phyloP scores from a whole-genome alignment of 2,888 invertebrate species.

The Sclerodermus sp. region DNA sequence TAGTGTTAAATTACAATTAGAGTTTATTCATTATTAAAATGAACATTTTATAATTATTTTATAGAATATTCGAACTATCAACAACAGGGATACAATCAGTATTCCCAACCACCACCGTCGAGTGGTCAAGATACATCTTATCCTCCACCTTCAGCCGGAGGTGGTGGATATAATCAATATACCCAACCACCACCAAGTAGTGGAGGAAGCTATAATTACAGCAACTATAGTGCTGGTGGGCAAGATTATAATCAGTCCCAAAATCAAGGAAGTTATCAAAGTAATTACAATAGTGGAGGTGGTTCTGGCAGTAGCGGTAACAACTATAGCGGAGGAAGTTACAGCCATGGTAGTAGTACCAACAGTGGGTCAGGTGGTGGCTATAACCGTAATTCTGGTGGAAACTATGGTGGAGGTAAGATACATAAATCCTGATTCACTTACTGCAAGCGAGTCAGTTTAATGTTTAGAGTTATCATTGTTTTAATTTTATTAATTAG shows the following conservation, averaged over 20 bases:
- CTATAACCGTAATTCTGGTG: conserved; percentile 32
- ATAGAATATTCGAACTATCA: conserved; percentile 53
- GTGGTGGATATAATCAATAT: conserved; percentile 46
- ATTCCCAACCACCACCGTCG: conserved; percentile 49
- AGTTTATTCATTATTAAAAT: conserved; percentile 8
- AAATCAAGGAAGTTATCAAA: conserved; percentile 43
- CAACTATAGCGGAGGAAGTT: conserved; percentile 56
- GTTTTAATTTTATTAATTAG: conserved; percentile 25
- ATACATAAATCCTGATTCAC: conserved; percentile 1
- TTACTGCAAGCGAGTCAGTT: neutral
- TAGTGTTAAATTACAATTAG: neutral
- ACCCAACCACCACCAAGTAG: conserved; percentile 51
- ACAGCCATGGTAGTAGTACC: conserved; percentile 43
- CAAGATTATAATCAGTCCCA: conserved; percentile 43
- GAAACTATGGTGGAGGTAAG: conserved; percentile 41
- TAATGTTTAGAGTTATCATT: neutral
- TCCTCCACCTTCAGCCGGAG: conserved; percentile 48
- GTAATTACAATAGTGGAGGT: conserved; percentile 44
- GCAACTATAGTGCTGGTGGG: conserved; percentile 41
- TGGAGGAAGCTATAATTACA: conserved; percentile 36
- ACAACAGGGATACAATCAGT: conserved; percentile 50
- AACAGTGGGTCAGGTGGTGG: conserved; percentile 32
- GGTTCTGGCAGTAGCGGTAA: conserved; percentile 60
- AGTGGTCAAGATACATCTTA: conserved; percentile 51
- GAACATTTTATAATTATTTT: conserved; percentile 6